Percentiles rank a stretch among this genome's conserved stretches.
phyloP scores from a whole-genome alignment of 2,113 vertebrate genomes.

The Calcarius ornatus region DNA sequence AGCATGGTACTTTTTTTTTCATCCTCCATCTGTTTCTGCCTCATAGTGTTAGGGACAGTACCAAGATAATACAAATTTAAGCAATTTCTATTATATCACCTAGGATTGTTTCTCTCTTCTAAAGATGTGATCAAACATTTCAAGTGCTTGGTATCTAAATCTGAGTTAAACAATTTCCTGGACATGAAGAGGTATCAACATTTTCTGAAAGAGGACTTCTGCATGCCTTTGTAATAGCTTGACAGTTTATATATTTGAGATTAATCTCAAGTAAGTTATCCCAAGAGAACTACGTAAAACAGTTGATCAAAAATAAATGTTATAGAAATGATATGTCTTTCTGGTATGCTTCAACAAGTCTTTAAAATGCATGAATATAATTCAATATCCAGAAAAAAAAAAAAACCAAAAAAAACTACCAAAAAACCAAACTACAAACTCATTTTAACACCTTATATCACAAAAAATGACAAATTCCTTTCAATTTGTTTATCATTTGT shows the following conservation, averaged over 20 bases:
- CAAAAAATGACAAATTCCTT: not conserved
- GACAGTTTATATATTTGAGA: not conserved
- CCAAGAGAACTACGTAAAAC: not conserved
- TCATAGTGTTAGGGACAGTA: not conserved
- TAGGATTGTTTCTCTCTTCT: not conserved
- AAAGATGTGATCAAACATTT: not conserved
- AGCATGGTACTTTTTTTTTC: not conserved
- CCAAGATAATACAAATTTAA: not conserved
- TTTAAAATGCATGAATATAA: not conserved
- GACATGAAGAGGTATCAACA: not conserved
- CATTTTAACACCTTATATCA: not conserved
- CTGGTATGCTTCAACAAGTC: not conserved
- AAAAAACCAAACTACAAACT: not conserved
- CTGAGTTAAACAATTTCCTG: not conserved
- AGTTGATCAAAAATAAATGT: not conserved
- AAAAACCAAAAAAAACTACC: not conserved
- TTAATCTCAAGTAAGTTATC: not conserved
- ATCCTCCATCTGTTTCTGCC: not conserved
- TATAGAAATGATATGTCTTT: not conserved
- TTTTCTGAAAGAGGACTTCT: not conserved
- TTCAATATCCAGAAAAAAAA: not conserved
- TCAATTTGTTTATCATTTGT: not conserved
- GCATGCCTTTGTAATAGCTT: not conserved
- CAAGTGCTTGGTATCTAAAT: not conserved
- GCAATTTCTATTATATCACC: not conserved